A percentile compares a stretch with the other conserved stretches of the same genome.
phyloP scores from a whole-genome alignment of 2,888 invertebrate species.

The Polydrusus cervinus region DNA sequence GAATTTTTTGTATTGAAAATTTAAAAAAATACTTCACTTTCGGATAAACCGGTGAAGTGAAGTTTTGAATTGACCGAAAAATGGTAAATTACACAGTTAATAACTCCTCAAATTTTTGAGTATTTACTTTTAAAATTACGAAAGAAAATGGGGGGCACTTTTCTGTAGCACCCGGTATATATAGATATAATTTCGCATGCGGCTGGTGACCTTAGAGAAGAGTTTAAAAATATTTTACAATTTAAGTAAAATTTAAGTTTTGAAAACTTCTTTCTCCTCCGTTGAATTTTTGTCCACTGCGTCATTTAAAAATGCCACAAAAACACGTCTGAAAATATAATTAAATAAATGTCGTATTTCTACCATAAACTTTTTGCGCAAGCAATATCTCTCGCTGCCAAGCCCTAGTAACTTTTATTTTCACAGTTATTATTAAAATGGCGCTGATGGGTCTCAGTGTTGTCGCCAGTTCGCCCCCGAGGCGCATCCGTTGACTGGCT shows the following conservation, averaged over 20 bases:
- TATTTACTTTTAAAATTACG: no score
- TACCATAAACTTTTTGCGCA: slow-evolving; percentile 32
- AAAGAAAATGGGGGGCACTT: no score
- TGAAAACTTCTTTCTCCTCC: not conserved
- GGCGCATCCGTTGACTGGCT: slow-evolving; percentile 11
- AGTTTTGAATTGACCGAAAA: no score
- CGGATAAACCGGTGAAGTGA: no score
- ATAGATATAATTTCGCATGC: no score
- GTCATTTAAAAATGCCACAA: slow-evolving; percentile 27
- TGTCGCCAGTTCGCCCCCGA: slow-evolving; percentile 32
- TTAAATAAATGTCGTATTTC: slow-evolving; percentile 40
- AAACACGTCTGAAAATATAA: slow-evolving; percentile 39
- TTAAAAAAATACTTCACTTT: no score
- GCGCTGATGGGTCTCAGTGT: slow-evolving; percentile 35
- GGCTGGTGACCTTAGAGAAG: no score
- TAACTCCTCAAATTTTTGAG: no score
- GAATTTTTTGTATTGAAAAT: no score
- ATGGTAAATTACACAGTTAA: no score
- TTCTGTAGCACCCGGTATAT: no score
- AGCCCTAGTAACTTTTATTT: slow-evolving; percentile 34
- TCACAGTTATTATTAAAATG: slow-evolving; percentile 39
- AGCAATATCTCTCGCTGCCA: slow-evolving; percentile 16
- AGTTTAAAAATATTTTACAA: no score
- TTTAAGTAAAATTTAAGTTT: not conserved
- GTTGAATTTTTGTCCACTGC: not conserved